Conservation (phyloP, 2,113 vertebrate species). For the Mus pahari region DNA sequence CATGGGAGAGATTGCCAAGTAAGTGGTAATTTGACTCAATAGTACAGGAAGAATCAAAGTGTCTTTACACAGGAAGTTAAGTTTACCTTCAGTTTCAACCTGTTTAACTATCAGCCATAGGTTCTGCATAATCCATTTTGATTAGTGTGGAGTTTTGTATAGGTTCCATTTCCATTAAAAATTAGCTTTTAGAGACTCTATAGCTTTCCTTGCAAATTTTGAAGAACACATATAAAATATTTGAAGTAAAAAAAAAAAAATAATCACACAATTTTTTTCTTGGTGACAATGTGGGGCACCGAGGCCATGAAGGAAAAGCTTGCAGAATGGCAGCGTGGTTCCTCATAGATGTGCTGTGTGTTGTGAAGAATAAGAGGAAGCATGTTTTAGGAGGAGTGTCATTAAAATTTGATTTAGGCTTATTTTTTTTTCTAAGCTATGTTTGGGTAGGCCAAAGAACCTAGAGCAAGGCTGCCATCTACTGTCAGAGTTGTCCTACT, state of each 20-base stretch:
- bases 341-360: not conserved
- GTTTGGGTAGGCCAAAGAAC: slow-evolving; percentile 5
- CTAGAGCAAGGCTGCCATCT: slow-evolving; percentile 88
- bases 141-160: slow-evolving; percentile 48
- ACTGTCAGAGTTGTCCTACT: slow-evolving; percentile 79
- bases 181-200: slow-evolving; percentile 11
- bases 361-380: slow-evolving; percentile 20
- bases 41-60: slow-evolving; percentile 85
- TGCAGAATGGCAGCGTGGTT: slow-evolving; percentile 10
- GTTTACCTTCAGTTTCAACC: slow-evolving; percentile 77
- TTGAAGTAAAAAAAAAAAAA: slow-evolving; percentile 51
- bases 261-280: not conserved
- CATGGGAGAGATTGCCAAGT: slow-evolving; percentile 99
- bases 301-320: not conserved
- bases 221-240: slow-evolving; percentile 47
- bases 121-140: slow-evolving; percentile 48
- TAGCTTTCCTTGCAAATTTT: slow-evolving; percentile 57
- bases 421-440: slow-evolving; percentile 11
- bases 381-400: slow-evolving; percentile 28
- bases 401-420: slow-evolving; percentile 30
- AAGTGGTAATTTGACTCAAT: slow-evolving; percentile 91
- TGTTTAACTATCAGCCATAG: slow-evolving; percentile 47
- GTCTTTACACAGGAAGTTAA: slow-evolving; percentile 82
- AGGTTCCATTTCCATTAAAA: slow-evolving; percentile 50
- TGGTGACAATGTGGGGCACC: slow-evolving; percentile 17